Evolutionary conservation across 2,113 vertebrate species (phyloP).

Genomic region (Bufo gargarizans): DNA sequence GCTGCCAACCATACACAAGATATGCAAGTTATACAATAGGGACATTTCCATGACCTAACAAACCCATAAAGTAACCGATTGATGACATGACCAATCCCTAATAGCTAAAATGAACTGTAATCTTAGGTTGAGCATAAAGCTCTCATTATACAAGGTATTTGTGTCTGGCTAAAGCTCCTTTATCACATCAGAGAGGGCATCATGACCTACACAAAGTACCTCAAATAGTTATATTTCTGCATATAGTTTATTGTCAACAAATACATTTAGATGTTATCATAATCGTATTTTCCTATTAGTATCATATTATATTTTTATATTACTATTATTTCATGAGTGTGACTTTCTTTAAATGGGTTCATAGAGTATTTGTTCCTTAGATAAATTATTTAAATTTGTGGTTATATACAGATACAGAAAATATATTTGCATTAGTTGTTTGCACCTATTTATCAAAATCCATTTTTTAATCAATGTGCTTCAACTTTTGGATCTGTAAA

Average conservation of each 20-base stretch:
- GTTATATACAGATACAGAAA: not conserved
- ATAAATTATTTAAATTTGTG: not conserved
- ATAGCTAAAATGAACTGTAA: constrained; percentile 34
- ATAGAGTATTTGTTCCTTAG: no score
- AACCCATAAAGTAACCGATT: constrained; percentile 54
- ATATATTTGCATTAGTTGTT: not conserved
- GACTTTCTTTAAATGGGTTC: not conserved
- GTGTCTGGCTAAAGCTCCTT: not conserved
- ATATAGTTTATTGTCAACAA: not conserved
- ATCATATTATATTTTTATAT: no score
- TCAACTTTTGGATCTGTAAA: no score
- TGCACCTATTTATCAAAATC: not conserved
- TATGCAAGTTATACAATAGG: constrained; percentile 45
- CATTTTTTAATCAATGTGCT: no score
- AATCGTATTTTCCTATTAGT: no score
- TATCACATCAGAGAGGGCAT: not conserved
- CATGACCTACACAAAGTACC: not conserved
- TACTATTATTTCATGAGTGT: no score
- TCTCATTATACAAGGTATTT: not conserved
- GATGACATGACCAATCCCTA: constrained; percentile 51
- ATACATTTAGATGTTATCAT: not conserved
- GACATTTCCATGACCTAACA: constrained; percentile 51
- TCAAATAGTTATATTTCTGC: not conserved
- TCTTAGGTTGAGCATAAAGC: not conserved
- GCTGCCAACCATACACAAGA: constrained; percentile 27